Conservation (phyloP, 2,113 vertebrate species). For the Excalfactoria chinensis region DNA sequence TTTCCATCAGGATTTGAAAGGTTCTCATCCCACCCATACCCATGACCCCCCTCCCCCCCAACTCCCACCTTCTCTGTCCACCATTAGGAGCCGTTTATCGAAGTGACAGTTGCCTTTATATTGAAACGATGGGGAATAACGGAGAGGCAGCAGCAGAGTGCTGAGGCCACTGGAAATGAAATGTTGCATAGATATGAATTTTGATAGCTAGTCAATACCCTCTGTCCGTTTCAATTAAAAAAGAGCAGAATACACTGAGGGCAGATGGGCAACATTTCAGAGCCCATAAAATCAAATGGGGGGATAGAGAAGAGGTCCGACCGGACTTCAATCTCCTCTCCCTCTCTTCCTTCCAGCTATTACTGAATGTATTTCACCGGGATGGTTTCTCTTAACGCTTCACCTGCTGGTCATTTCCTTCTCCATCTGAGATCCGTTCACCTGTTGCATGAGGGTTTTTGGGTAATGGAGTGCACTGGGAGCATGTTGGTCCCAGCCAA, state of each 20-base stretch:
- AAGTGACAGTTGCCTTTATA: conserved; percentile 50
- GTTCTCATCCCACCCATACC: neutral
- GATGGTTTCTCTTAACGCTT: neutral
- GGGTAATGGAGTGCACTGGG: rapidly evolving
- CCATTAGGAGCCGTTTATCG: conserved; percentile 29
- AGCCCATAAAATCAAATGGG: conserved; percentile 64
- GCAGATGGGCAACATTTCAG: conserved; percentile 73
- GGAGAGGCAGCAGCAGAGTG: conserved; percentile 31
- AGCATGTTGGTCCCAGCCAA: neutral
- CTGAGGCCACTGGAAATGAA: conserved; percentile 74
- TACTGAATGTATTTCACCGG: neutral
- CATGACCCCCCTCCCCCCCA: rapidly evolving
- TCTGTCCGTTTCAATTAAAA: conserved; percentile 75
- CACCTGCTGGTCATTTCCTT: neutral
- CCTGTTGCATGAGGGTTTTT: neutral
- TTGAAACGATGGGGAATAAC: neutral
- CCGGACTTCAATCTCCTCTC: neutral
- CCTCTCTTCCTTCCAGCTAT: neutral
- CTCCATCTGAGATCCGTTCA: neutral
- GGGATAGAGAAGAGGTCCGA: neutral
- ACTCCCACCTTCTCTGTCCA: neutral
- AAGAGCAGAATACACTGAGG: conserved; percentile 51
- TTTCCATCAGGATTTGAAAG: conserved; percentile 1
- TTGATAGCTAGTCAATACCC: conserved; percentile 79
- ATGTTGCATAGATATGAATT: conserved; percentile 73